Percentiles rank a stretch among this genome's conserved stretches.
Conservation (phyloP, 2,888 invertebrate species). For the Amphipoea lucens region DNA sequence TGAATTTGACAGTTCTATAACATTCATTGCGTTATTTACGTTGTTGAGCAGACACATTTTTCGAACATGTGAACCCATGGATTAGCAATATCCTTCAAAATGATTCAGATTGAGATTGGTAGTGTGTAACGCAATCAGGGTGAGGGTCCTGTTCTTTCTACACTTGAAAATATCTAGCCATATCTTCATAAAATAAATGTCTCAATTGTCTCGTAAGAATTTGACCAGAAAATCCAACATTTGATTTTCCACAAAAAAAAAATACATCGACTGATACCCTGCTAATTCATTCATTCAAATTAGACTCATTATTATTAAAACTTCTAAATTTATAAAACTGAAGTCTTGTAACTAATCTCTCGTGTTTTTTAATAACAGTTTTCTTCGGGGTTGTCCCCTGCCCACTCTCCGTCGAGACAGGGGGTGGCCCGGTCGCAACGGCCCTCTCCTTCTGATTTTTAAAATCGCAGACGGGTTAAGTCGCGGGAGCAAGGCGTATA, state of each 20-base stretch:
- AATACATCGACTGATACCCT: neutral
- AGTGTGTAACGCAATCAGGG: neutral
- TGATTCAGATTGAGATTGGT: neutral
- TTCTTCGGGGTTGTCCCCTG: constrained; percentile 82
- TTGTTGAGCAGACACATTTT: neutral
- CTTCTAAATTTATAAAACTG: constrained; percentile 75
- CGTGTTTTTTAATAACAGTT: constrained; percentile 87
- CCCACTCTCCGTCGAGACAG: constrained; percentile 75
- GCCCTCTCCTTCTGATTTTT: constrained; percentile 85
- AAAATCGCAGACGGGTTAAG: constrained; percentile 88
- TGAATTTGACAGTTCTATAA: neutral
- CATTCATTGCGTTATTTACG: neutral
- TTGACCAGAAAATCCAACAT: neutral
- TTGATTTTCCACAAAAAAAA: neutral
- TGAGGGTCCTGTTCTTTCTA: neutral
- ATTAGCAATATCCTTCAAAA: neutral
- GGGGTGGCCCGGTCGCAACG: constrained; percentile 63
- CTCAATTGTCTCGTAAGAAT: neutral
- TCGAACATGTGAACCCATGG: neutral
- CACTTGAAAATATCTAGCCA: neutral
- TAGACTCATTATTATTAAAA: constrained; percentile 41
- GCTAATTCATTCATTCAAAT: constrained; percentile 27
- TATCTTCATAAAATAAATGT: neutral
- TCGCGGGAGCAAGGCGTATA: constrained; percentile 71
- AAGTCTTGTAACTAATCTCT: constrained; percentile 83